These are phyloP conservation scores for Siderastrea siderea DNA, from an alignment of 92 coral and sea anemone genomes.

Conservation along the genomic window DNA sequence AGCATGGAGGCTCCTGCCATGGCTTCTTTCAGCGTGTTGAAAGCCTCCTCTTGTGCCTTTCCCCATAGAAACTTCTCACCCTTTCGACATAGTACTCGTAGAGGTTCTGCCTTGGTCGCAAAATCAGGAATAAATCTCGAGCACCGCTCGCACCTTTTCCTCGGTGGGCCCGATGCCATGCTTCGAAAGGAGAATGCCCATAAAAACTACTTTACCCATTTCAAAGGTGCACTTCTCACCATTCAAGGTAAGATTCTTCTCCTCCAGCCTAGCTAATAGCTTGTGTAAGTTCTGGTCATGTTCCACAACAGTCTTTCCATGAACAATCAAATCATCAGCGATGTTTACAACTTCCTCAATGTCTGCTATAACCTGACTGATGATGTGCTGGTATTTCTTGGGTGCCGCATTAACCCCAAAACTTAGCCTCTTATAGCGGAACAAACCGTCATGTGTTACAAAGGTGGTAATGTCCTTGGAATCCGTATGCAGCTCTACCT, in stretches of 20 bases:
- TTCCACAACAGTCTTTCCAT: constrained; percentile 35
- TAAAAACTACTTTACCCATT: too few relatives aligned
- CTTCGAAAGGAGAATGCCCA: too few relatives aligned
- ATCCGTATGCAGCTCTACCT: constrained; percentile 49
- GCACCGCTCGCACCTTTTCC: too few relatives aligned
- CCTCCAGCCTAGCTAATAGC: constrained; percentile 49
- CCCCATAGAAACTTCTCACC: background rate
- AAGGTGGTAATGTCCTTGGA: constrained; percentile 65
- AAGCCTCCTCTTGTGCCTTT: constrained; percentile 22
- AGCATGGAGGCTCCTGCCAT: constrained; percentile 34
- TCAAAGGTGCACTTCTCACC: too few relatives aligned
- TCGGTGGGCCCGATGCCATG: too few relatives aligned
- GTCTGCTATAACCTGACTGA: constrained; percentile 50
- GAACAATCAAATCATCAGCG: constrained; percentile 51
- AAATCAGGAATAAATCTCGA: too few relatives aligned
- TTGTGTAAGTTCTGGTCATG: constrained; percentile 57
- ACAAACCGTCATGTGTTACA: constrained; percentile 45
- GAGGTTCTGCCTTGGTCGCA: constrained; percentile 4
- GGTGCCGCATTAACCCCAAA: constrained; percentile 61
- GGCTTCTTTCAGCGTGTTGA: constrained; percentile 11
- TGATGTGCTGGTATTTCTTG: constrained; percentile 67
- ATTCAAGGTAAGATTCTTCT: constrained; percentile 7
- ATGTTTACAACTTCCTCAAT: constrained; percentile 38
- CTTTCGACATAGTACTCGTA: constrained; percentile 36
- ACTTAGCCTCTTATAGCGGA: constrained; percentile 44